Base-by-base conservation (phyloP, 1,140 invertebrate genomes). In the Sycophila sp. region DNA sequence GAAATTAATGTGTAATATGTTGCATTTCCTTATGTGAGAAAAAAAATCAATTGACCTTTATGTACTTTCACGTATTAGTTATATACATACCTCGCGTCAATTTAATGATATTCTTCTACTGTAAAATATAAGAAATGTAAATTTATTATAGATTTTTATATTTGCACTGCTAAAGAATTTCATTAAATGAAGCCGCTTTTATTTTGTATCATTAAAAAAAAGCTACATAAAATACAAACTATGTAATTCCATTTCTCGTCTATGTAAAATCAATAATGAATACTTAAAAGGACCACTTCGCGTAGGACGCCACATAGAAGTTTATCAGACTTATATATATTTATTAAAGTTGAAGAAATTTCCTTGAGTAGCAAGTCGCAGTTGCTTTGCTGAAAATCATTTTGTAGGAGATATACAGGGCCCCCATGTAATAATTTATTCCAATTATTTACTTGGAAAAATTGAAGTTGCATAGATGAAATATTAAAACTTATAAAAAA, bases 1-100 rank as follows among this genome's bases (percentile, higher is more conserved):
- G 66, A 69, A 69, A 69, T 60, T 69, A 53, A n/a, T 60, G 53
- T 42, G 24, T 24, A 49, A 4, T 32, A 47, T 32, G 26, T 42
- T 8, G n/a, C n/a, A n/a, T n/a, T n/a, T n/a, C n/a, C n/a, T n/a
- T n/a, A n/a, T n/a, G n/a, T n/a, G 42, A 22, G 19, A 47, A 5
- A 47, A 1, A 22, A 47, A 11, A 4, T 47, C 24, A 24, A 17
- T 47, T 47, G 42, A 11, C 4, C 24, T 22, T 22, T 47, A 22
- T 47, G 42, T 22, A 22, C 42, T 47, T 3, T 2, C 19, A n/a
- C 7, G 3, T 47, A 47, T 7, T 22, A 22, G 19, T 47, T 17
- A 6, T 28, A 13, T 15, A 55, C n/a, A n/a, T n/a, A n/a, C n/a
- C n/a, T n/a, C n/a, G n/a, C 22, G 28, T 55, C 51, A 55, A 55